Evolutionary conservation across 2,113 vertebrate genomes (phyloP).

Genomic region (Otocyon megalotis): DNA sequence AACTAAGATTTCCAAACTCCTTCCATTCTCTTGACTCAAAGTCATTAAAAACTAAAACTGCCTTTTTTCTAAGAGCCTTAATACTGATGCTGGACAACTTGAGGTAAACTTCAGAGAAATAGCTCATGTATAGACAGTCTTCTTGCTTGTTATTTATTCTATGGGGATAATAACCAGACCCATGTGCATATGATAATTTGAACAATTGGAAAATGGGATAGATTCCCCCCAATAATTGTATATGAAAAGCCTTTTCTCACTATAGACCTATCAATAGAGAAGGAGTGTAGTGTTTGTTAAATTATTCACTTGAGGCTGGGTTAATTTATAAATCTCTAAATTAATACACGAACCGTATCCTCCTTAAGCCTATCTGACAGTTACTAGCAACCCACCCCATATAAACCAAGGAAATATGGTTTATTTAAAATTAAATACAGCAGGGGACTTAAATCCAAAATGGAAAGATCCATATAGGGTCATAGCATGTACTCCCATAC

Average conservation of each 20-base stretch:
- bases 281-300: not conserved
- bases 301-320: not conserved
- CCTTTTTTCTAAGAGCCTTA: not conserved
- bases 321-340: not conserved
- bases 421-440: not conserved
- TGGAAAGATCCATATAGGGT: not conserved
- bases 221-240: not conserved
- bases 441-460: not conserved
- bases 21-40: not conserved
- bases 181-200: not conserved
- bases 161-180: not conserved
- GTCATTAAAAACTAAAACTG: not conserved
- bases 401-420: not conserved
- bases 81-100: not conserved
- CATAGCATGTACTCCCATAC: not conserved
- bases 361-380: not conserved
- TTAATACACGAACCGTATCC: not conserved
- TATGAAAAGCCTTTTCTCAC: not conserved
- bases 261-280: not conserved
- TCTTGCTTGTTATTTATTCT: not conserved
- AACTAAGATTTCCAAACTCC: not conserved
- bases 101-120: not conserved
- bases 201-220: not conserved
- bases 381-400: not conserved
- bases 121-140: not conserved